These are phyloP conservation scores for Halotydeus destructor DNA, from an alignment of 1,140 invertebrate genomes.

Conservation along the genomic window DNA sequence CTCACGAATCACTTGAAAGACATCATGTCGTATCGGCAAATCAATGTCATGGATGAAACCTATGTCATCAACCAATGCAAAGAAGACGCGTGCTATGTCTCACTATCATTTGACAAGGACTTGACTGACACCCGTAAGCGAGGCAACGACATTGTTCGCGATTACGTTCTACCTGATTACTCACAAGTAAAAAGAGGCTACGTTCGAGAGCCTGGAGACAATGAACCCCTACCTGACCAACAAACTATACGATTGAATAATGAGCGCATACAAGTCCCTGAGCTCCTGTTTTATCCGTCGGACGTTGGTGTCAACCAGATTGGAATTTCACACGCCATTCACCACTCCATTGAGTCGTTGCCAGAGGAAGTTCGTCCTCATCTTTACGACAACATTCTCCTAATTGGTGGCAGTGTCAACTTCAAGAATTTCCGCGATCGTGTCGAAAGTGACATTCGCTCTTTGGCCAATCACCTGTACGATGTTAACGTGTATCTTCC, in stretches of 20 bases:
- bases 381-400: slow-evolving; percentile 64
- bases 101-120: slow-evolving; percentile 59
- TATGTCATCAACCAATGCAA: slow-evolving; percentile 97
- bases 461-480: slow-evolving; percentile 48
- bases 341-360: slow-evolving; percentile 35
- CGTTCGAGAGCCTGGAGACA: slow-evolving; percentile 32
- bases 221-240: slow-evolving; percentile 18
- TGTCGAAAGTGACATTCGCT: slow-evolving; percentile 48
- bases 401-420: slow-evolving; percentile 63
- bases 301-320: slow-evolving; percentile 85
- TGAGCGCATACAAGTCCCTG: slow-evolving; percentile 57
- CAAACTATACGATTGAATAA: slow-evolving; percentile 72
- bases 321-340: slow-evolving; percentile 76
- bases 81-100: slow-evolving; percentile 90
- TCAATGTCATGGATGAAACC: slow-evolving; percentile 98
- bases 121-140: slow-evolving; percentile 47
- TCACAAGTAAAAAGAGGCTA: slow-evolving; percentile 61
- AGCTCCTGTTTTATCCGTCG: slow-evolving; percentile 80
- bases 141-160: slow-evolving; percentile 46
- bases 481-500: slow-evolving; percentile 47
- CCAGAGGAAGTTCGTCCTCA: slow-evolving; percentile 46
- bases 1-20: slow-evolving; percentile 97
- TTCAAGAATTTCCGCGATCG: slow-evolving; percentile 58
- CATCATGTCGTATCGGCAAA: slow-evolving; percentile 76
- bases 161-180: slow-evolving; percentile 92